Evolutionary conservation across 1,140 invertebrate genomes (phyloP).

Genomic region (Halotydeus destructor): DNA sequence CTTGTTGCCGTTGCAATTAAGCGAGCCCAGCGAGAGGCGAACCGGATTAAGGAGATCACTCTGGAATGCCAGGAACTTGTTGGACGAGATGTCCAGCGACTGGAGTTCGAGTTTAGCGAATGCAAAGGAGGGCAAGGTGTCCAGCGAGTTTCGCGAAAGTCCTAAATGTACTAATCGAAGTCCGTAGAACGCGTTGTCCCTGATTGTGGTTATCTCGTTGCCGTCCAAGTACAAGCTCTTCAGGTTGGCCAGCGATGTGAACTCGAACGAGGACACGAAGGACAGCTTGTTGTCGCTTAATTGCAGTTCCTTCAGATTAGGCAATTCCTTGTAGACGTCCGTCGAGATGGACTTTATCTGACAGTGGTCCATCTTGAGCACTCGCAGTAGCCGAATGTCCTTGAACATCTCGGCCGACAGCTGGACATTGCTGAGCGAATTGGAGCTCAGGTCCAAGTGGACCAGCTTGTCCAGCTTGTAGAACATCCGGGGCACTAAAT

Average conservation of each 20-base stretch:
- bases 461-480: conserved; percentile 40
- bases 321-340: conserved; percentile 16
- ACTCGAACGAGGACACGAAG: conserved; percentile 26
- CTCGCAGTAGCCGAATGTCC: conserved; percentile 27
- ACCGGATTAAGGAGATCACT: conserved; percentile 34
- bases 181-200: conserved; percentile 45
- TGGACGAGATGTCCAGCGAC: conserved; percentile 44
- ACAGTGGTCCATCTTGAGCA: conserved; percentile 36
- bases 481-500: conserved; percentile 42
- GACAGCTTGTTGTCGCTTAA: conserved; percentile 44
- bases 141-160: conserved; percentile 45
- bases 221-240: conserved; percentile 44
- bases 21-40: conserved; percentile 33
- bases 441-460: conserved; percentile 45
- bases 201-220: conserved; percentile 42
- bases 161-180: conserved; percentile 27
- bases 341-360: conserved; percentile 17
- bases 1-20: too few species aligned
- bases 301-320: conserved; percentile 18
- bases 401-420: conserved; percentile 26
- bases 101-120: conserved; percentile 40
- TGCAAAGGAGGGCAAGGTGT: conserved; percentile 41
- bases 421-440: conserved; percentile 48
- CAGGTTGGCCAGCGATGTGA: conserved; percentile 28
- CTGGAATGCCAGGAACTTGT: conserved; percentile 42